phyloP scores from a whole-genome alignment of 2,888 invertebrate species.

The Amphipyra berbera region DNA sequence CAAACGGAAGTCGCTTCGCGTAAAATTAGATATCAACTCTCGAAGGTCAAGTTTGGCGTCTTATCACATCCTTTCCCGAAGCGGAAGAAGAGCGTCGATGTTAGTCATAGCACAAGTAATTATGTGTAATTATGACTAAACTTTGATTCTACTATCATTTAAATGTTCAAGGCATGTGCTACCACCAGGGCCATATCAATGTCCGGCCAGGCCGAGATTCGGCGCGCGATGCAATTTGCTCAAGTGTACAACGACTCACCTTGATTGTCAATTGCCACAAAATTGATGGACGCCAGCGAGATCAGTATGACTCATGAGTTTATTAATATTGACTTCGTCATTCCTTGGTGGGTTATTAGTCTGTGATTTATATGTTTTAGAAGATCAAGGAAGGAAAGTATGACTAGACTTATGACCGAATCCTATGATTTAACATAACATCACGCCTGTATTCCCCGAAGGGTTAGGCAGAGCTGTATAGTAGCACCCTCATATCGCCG shows the following conservation, averaged over 20 bases:
- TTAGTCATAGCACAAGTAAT: no score
- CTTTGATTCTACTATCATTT: no score
- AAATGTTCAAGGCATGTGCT: not conserved
- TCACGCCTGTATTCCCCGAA: no score
- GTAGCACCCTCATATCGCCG: no score
- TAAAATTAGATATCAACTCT: no score
- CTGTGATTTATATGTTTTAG: constrained; percentile 16
- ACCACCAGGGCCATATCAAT: constrained; percentile 13
- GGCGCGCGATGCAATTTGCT: constrained; percentile 12
- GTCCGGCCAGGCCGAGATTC: constrained; percentile 18
- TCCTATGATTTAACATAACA: no score
- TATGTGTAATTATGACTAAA: no score
- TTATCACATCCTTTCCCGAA: no score
- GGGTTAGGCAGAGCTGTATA: no score
- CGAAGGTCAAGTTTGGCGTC: no score
- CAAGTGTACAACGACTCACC: constrained; percentile 33
- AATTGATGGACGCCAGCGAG: constrained; percentile 43
- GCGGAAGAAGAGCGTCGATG: no score
- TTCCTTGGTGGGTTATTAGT: constrained; percentile 1
- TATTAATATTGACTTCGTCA: constrained; percentile 32
- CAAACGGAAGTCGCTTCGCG: no score
- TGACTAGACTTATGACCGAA: not conserved
- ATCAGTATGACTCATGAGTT: constrained; percentile 38
- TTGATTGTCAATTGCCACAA: constrained; percentile 59
- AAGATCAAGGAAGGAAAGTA: not conserved